Percentiles rank a stretch among this genome's conserved stretches.
phyloP scores from a whole-genome alignment of 37 sponge, comb jelly and placozoan species.

The Axinella damicornis region DNA sequence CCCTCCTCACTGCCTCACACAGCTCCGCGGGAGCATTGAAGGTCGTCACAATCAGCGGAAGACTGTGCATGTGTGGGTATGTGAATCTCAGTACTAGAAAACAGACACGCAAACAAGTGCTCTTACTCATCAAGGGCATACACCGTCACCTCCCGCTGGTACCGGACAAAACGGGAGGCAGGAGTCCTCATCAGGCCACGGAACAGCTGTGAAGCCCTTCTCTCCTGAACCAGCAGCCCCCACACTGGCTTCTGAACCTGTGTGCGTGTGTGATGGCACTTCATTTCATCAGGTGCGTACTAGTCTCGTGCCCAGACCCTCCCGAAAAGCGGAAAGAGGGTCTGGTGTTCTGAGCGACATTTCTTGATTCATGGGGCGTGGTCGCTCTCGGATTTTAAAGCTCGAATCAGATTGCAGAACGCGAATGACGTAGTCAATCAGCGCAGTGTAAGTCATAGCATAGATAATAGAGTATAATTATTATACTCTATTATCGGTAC shows the following conservation, averaged over 20 bases:
- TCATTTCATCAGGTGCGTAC: no score
- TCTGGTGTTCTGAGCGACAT: no score
- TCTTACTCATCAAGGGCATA: slow-evolving; percentile 60
- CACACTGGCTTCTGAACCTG: slow-evolving; percentile 22
- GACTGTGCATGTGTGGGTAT: neutral
- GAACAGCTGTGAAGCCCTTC: slow-evolving; percentile 20
- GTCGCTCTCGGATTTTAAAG: no score
- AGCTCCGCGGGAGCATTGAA: slow-evolving; percentile 19
- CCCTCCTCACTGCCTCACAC: slow-evolving; percentile 2
- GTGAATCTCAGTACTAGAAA: neutral
- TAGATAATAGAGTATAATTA: no score
- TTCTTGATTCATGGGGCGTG: no score
- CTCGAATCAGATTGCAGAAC: no score
- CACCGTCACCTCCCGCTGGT: neutral
- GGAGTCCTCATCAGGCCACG: neutral
- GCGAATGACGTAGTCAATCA: no score
- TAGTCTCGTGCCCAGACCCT: no score
- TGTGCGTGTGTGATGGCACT: no score
- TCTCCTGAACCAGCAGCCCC: slow-evolving; percentile 18
- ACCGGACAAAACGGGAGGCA: neutral
- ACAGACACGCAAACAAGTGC: neutral
- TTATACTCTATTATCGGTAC: no score
- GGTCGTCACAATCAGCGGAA: slow-evolving; percentile 22
- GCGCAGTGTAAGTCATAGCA: no score
- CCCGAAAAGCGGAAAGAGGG: no score